Conservation (phyloP, 2,888 invertebrate species). For the Punctoribates punctum region DNA sequence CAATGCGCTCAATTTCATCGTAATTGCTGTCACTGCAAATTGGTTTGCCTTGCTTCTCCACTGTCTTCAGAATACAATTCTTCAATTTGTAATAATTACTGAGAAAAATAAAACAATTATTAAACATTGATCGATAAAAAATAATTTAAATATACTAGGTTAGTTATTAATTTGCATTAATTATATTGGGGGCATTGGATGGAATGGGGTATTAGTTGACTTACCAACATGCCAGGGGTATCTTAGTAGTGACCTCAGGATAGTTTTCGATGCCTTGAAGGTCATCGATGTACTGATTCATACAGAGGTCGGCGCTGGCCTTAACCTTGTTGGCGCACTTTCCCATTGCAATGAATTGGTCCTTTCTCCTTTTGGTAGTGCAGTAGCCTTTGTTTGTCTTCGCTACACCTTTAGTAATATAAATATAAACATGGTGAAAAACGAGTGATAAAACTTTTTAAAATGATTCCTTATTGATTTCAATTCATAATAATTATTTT, state of each 20-base stretch:
- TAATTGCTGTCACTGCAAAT: not conserved
- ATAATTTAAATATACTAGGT: not conserved
- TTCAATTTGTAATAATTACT: constrained; percentile 35
- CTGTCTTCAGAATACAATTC: not conserved
- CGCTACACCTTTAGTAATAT: not conserved
- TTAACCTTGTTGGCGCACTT: constrained; percentile 32
- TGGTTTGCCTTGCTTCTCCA: constrained; percentile 10
- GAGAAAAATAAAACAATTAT: not conserved
- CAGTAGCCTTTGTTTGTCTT: constrained; percentile 29
- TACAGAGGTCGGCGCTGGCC: not conserved
- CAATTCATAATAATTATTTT: too few species aligned
- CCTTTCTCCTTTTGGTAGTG: constrained; percentile 8
- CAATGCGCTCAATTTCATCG: constrained; percentile 22
- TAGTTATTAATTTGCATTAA: not conserved
- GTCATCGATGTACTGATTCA: not conserved
- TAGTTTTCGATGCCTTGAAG: constrained; percentile 20
- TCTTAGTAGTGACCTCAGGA: not conserved
- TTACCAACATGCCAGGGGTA: constrained; percentile 40
- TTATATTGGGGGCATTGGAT: too few species aligned
- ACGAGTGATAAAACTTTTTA: not conserved
- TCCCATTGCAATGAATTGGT: constrained; percentile 27
- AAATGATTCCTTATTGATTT: too few species aligned
- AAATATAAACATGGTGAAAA: not conserved
- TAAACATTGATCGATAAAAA: not conserved
- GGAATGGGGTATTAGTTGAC: too few species aligned